A percentile compares a stretch with the other conserved stretches of the same genome.
Conservation (phyloP, 2,797 vertebrate genomes). For the Cichlasoma orientale region DNA sequence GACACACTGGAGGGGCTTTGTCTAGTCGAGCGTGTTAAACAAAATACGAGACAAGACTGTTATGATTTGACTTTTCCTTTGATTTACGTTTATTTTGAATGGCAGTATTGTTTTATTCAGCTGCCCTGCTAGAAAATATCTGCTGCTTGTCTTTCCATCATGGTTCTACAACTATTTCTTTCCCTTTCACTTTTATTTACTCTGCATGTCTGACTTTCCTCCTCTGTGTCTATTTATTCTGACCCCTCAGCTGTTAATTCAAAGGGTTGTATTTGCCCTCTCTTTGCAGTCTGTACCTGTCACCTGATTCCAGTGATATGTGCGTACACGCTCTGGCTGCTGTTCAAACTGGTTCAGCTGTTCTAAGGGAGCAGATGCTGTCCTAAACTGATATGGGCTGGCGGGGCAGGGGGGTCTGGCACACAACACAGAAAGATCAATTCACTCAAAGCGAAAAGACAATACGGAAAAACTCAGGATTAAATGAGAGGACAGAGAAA, state of each 20-base stretch:
- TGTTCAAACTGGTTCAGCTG: slow-evolving; percentile 39
- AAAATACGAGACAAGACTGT: slow-evolving; percentile 12
- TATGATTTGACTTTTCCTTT: slow-evolving; percentile 8
- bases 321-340: neutral
- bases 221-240: neutral
- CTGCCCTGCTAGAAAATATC: neutral
- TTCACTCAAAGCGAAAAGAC: slow-evolving; percentile 47
- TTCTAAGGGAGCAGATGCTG: slow-evolving; percentile 65
- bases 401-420: slow-evolving; percentile 1
- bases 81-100: neutral
- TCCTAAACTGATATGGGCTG: slow-evolving; percentile 53
- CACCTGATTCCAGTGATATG: slow-evolving; percentile 50
- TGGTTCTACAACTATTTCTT: neutral
- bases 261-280: slow-evolving; percentile 23
- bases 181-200: neutral
- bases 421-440: slow-evolving; percentile 43
- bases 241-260: slow-evolving; percentile 6
- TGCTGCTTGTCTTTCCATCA: neutral
- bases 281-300: slow-evolving; percentile 39
- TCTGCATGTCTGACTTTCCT: neutral
- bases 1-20: slow-evolving; percentile 4
- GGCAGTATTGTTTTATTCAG: neutral
- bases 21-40: neutral
- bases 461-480: slow-evolving; percentile 43
- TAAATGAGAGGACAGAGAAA: slow-evolving; percentile 29